phyloP scores from a whole-genome alignment of 2,888 invertebrate genomes.

The Margaritifera margaritifera region DNA sequence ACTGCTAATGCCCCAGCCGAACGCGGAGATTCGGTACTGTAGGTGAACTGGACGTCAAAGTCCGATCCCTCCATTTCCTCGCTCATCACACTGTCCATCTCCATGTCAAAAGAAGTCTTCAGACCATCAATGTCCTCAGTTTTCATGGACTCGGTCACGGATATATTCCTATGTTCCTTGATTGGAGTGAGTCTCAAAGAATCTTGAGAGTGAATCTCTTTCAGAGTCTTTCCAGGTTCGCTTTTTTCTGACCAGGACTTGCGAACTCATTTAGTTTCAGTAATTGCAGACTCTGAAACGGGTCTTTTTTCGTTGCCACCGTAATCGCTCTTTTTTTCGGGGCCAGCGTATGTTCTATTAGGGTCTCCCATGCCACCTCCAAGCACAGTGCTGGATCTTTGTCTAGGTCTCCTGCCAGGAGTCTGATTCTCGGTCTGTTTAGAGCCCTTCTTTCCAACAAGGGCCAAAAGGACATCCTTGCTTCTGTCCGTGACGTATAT shows the following conservation, averaged over 20 bases:
- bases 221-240: too few relatives aligned
- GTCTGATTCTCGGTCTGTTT: too few relatives aligned
- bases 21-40: slow-evolving; percentile 35
- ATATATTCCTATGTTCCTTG: slow-evolving; percentile 25
- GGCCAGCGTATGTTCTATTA: too few relatives aligned
- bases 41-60: slow-evolving; percentile 34
- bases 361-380: slow-evolving; percentile 10
- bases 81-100: slow-evolving; percentile 17
- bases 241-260: too few relatives aligned
- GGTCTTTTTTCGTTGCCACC: too few relatives aligned
- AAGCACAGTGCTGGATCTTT: slow-evolving; percentile 33
- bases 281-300: too few relatives aligned
- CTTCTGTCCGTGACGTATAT: slow-evolving; percentile 38
- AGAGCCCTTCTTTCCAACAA: slow-evolving; percentile 13
- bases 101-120: slow-evolving; percentile 24
- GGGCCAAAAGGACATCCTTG: slow-evolving; percentile 33
- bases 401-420: slow-evolving; percentile 11
- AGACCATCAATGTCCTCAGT: slow-evolving; percentile 30
- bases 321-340: too few relatives aligned
- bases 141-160: slow-evolving; percentile 27
- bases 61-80: slow-evolving; percentile 25
- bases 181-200: slow-evolving; percentile 17
- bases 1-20: slow-evolving; percentile 38
- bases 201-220: neutral
- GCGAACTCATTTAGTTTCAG: too few relatives aligned